Base-by-base conservation (phyloP, 2,797 vertebrate species). In the Crocidura indochinensis region DNA sequence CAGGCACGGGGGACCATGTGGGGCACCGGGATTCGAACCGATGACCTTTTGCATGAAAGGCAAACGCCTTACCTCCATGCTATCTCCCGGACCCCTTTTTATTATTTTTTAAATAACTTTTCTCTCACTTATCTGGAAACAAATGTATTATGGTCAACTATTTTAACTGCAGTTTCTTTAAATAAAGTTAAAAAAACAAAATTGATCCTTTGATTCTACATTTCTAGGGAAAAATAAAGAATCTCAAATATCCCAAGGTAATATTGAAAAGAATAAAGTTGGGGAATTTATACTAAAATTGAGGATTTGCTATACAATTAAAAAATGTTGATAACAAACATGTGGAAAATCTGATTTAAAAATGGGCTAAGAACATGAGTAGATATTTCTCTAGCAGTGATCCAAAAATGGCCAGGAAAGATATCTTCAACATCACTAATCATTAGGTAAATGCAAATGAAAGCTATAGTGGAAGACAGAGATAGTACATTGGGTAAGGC, bases 311-410 rank as follows among this genome's bases (percentile, higher is more conserved):
- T 84, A 1, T 79, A 29, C 78, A 85, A 80, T 26, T 56, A 46
- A 20, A 67, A 27, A 46, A 4, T 75, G 22, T 88, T 78, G 80
- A 31, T 9, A 51, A 80, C 44, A 82, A 82, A 62, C 88, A 69
- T 68, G 46, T 44, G 82, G 78, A 72, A 19, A 85, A 47, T 8
- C 67, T n/a, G 24, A 81, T 88, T 68, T 38, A 22, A 74, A 76
- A 65, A 88, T 84, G 38, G 8, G 17, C 67, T 75, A 73, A 90
- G 26, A 69, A 47, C 51, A 88, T 68, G 26, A 88, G 29, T 46
- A 92, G 80, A 27, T 47, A 19, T 87, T 88, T 91, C 44, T 74
- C 47, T 31, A 79, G 86, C 81, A 47, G 60, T 92, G n/a, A 65
- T 47, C 20, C 22, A 56, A 46, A 72, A 8, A 72, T 90, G 79